A percentile compares a stretch with the other conserved stretches of the same genome.
These are phyloP conservation scores for Lysandra bellargus DNA, from an alignment of 2,888 invertebrate species.

Conservation along the genomic window DNA sequence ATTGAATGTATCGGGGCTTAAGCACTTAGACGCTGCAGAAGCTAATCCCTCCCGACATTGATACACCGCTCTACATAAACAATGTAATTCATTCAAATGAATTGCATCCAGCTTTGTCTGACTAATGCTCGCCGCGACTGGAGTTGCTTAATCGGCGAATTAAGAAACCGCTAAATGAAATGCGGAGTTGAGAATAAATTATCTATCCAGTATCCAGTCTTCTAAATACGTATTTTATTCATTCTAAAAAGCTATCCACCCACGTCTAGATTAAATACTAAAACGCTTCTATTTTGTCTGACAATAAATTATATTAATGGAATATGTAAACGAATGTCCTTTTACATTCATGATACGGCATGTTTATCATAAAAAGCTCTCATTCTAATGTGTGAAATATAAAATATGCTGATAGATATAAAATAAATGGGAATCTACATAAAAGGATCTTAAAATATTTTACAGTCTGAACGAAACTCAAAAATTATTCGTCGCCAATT, in stretches of 20 bases:
- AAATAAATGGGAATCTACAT: neutral
- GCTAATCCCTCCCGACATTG: conserved; percentile 20
- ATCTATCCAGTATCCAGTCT: neutral
- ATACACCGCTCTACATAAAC: conserved; percentile 28
- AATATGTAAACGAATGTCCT: conserved; percentile 8
- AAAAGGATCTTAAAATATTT: neutral
- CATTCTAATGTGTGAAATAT: conserved; percentile 3
- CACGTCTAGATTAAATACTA: neutral
- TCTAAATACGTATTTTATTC: neutral
- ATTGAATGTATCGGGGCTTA: conserved; percentile 29
- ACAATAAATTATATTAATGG: conserved; percentile 1
- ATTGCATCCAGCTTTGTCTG: conserved; percentile 9
- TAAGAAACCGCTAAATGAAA: conserved; percentile 12
- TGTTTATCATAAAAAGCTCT: neutral
- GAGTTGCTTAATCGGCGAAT: neutral
- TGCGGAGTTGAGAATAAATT: neutral
- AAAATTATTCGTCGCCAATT: neutral
- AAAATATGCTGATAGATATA: neutral
- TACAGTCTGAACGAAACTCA: neutral
- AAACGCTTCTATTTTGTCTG: neutral
- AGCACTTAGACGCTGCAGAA: conserved; percentile 24
- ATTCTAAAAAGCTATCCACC: neutral
- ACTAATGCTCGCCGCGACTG: neutral
- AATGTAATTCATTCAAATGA: conserved; percentile 16
- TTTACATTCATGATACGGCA: neutral